These are phyloP conservation scores for Sceliomorpha sp. DNA, from an alignment of 2,888 invertebrate species.

Conservation along the genomic window DNA sequence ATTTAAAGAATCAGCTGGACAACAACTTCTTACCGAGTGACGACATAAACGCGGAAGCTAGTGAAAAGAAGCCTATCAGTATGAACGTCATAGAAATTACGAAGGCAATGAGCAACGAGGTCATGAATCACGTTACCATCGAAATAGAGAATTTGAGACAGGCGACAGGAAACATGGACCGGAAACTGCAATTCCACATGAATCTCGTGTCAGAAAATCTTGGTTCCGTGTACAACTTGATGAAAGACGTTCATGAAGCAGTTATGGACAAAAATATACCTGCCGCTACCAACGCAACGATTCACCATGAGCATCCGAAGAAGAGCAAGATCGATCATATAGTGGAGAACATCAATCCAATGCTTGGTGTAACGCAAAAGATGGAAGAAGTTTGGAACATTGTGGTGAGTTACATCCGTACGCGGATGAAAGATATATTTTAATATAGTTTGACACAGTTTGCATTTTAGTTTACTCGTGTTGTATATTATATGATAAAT, in stretches of 20 bases:
- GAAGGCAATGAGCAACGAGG: slow-evolving; percentile 90
- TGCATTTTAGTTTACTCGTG: no score
- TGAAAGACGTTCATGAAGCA: slow-evolving; percentile 91
- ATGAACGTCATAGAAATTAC: slow-evolving; percentile 91
- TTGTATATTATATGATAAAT: no score
- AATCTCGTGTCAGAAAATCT: slow-evolving; percentile 91
- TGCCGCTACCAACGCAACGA: slow-evolving; percentile 81
- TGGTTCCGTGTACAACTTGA: slow-evolving; percentile 88
- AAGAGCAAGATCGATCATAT: slow-evolving; percentile 89
- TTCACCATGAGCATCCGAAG: slow-evolving; percentile 86
- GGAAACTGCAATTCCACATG: slow-evolving; percentile 92
- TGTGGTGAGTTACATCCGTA: no score
- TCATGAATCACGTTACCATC: slow-evolving; percentile 89
- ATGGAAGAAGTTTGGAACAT: slow-evolving; percentile 96
- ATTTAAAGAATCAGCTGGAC: slow-evolving; percentile 90
- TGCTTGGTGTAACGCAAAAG: slow-evolving; percentile 92
- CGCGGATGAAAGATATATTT: no score
- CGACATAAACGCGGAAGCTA: slow-evolving; percentile 92
- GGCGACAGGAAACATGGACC: slow-evolving; percentile 89
- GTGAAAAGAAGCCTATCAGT: slow-evolving; percentile 92
- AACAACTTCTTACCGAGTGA: slow-evolving; percentile 87
- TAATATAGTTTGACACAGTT: no score
- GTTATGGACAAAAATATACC: slow-evolving; percentile 87
- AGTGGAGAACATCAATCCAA: slow-evolving; percentile 91
- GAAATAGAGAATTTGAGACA: slow-evolving; percentile 90